Conservation (phyloP, 2,113 vertebrate species). For the Heterotilapia buettikoferi region DNA sequence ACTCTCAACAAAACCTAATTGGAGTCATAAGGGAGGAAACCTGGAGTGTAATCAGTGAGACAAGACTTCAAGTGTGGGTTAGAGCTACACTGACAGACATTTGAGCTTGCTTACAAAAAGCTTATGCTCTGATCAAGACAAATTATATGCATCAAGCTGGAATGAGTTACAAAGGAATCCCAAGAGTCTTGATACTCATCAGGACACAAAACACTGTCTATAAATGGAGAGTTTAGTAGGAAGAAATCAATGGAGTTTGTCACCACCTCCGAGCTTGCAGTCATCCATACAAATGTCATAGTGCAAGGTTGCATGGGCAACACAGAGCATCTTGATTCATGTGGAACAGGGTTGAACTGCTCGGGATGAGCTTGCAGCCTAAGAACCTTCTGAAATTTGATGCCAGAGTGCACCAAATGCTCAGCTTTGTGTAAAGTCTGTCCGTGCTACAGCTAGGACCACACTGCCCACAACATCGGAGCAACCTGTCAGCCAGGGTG, state of each 20-base stretch:
- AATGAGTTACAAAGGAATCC: background rate
- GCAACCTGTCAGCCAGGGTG: background rate
- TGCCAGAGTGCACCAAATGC: background rate
- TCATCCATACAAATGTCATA: background rate
- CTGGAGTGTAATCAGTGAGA: background rate
- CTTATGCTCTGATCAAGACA: background rate
- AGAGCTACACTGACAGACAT: background rate
- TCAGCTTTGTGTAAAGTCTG: background rate
- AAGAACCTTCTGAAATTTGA: background rate
- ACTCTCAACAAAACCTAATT: background rate
- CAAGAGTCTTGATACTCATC: background rate
- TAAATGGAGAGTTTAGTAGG: background rate
- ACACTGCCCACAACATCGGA: background rate
- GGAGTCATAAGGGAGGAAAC: background rate
- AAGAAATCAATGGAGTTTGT: background rate
- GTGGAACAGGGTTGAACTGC: background rate
- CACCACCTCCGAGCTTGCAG: background rate
- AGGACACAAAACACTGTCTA: background rate
- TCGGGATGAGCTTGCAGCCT: background rate
- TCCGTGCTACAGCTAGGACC: background rate
- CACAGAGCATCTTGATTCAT: background rate
- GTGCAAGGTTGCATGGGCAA: background rate
- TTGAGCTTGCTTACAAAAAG: background rate
- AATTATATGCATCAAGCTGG: background rate
- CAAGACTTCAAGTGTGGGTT: background rate